Conservation (phyloP, 2,888 invertebrate species). For the Campopleginae sp. region DNA sequence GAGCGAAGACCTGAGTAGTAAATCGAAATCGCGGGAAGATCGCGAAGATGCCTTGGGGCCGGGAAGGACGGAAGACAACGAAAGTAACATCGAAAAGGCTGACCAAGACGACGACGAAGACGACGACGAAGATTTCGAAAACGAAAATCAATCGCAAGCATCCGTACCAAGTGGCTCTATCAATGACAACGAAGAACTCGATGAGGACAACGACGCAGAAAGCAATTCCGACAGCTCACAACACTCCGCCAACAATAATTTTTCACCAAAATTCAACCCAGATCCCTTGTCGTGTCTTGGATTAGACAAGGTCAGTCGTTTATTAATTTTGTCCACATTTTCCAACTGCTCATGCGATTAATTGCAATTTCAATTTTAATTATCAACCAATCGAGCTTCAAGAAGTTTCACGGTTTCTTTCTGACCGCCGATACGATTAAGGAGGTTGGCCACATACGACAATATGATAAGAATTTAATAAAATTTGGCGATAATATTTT, state of each 20-base stretch:
- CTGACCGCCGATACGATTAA: too few relatives aligned
- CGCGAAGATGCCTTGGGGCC: conserved; percentile 8
- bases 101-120: conserved; percentile 71
- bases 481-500: too few relatives aligned
- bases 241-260: conserved; percentile 79
- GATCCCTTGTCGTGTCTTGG: conserved; percentile 79
- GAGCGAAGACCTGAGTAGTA: conserved; percentile 61
- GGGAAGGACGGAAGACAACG: conserved; percentile 76
- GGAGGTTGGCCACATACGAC: too few relatives aligned
- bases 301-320: conserved; percentile 78
- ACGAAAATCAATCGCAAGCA: conserved; percentile 76
- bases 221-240: conserved; percentile 79
- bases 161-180: conserved; percentile 72
- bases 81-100: conserved; percentile 75
- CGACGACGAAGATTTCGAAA: conserved; percentile 73
- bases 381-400: too few relatives aligned
- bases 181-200: conserved; percentile 79
- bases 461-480: too few relatives aligned
- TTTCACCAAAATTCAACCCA: conserved; percentile 73
- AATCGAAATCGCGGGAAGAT: conserved; percentile 59
- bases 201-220: conserved; percentile 79
- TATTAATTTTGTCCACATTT: neutral
- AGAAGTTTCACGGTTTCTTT: too few relatives aligned
- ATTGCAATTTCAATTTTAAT: too few relatives aligned
- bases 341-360: too few relatives aligned